Conservation (phyloP, 2,113 vertebrate species). For the Delphinus delphis region DNA sequence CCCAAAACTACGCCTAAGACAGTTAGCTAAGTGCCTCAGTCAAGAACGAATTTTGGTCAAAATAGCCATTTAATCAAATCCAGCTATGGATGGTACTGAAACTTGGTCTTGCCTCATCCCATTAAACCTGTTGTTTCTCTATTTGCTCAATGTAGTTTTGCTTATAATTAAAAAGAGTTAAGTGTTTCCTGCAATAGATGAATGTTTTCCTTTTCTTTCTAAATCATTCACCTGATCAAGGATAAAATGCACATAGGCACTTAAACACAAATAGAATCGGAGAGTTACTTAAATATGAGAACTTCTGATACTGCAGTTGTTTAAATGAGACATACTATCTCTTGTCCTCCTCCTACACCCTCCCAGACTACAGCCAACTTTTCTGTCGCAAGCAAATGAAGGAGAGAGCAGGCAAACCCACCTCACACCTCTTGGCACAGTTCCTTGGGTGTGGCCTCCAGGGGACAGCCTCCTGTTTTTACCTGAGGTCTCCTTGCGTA, state of each 20-base stretch:
- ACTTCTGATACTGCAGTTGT: neutral
- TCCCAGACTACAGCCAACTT: neutral
- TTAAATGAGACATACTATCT: neutral
- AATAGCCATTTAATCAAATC: neutral
- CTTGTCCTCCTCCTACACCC: neutral
- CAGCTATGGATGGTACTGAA: neutral
- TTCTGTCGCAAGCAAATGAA: neutral
- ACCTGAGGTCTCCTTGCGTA: neutral
- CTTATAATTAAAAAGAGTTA: neutral
- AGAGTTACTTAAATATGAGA: constrained; percentile 32
- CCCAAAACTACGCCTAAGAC: neutral
- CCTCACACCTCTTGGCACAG: neutral
- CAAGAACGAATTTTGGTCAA: neutral
- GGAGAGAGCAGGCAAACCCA: neutral
- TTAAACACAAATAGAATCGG: neutral
- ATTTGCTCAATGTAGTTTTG: neutral
- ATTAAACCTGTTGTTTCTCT: neutral
- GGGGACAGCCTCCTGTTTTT: neutral
- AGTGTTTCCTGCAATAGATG: neutral
- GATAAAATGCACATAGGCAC: neutral
- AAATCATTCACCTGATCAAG: constrained; percentile 5
- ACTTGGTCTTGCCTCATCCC: neutral
- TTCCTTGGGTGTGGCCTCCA: neutral
- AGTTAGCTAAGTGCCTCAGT: neutral
- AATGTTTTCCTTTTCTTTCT: constrained; percentile 6